Evolutionary conservation across 2,888 invertebrate genomes (phyloP), one percentile per base, ranked within the genome.

Genomic region (Caenorhabditis sp.): DNA sequence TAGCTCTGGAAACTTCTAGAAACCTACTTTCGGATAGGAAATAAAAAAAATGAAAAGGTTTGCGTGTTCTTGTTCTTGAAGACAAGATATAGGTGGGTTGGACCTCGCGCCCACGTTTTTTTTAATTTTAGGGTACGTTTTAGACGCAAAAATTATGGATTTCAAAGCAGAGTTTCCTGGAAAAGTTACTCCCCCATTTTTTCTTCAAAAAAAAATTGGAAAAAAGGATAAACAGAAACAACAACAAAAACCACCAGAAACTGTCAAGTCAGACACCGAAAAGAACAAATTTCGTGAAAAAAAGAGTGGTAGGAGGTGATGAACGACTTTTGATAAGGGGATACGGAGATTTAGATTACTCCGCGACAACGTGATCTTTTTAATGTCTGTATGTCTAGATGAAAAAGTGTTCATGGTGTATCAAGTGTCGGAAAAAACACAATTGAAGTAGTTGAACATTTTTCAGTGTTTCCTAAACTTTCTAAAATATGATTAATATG

Each of bases 341-440:
- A 32, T 13, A 40, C 2, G 51, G 53, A n/a, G n/a, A n/a, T 65
- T 71, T 71, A 62, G 55, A 71, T 61, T 71, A 71, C 26, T 28
- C 40, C 61, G 71, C 62, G 47, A 5, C 4, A 62, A 62, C 55
- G 71, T 55, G 55, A 71, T 62, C 55, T 32, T 15, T 32, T 40
- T 28, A 55, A 9, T 56, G 44, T 22, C 22, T 47, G 20, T 6
- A 9, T 32, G 32, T 32, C 32, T 32, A 9, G 32, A 6, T 15
- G n/a, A 35, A 37, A 35, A 70, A 60, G 37, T 60, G 60, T 60
- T 60, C 28, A 20, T 9, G 24, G 51, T n/a, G 32, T 32, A 6
- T 32, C 32, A n/a, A n/a, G n/a, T n/a, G n/a, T n/a, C n/a, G n/a
- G n/a, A n/a, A n/a, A n/a, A n/a, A n/a, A n/a, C n/a, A n/a, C n/a